Percentiles rank a stretch among this genome's conserved stretches.
Conservation (phyloP, 2,888 invertebrate genomes). For the Limenitis camilla region DNA sequence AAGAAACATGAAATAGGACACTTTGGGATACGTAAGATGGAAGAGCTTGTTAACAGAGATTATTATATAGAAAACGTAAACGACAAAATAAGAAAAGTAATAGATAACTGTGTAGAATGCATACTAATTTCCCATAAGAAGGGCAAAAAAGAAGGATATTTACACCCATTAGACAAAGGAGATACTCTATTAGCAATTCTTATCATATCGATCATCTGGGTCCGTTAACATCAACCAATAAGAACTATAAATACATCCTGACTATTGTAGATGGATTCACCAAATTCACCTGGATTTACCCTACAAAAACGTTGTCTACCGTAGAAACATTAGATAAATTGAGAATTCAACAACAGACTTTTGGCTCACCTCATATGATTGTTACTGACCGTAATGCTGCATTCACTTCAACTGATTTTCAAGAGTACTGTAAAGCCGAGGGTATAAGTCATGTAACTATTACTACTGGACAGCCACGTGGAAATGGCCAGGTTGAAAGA, state of each 20-base stretch:
- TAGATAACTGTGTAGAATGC: not conserved
- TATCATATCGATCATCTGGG: slow-evolving; percentile 40
- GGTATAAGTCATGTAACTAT: slow-evolving; percentile 20
- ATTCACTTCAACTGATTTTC: slow-evolving; percentile 19
- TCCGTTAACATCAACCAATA: slow-evolving; percentile 32
- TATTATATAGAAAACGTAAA: no score
- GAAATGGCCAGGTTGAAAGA: slow-evolving; percentile 25
- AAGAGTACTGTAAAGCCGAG: slow-evolving; percentile 20
- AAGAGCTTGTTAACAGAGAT: no score
- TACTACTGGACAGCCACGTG: no score
- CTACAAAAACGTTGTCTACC: slow-evolving; percentile 32
- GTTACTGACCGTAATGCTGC: slow-evolving; percentile 24
- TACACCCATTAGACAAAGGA: slow-evolving; percentile 36
- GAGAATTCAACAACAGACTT: slow-evolving; percentile 27
- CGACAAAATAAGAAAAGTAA: no score
- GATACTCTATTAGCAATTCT: slow-evolving; percentile 32
- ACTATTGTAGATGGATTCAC: slow-evolving; percentile 36
- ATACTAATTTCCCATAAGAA: slow-evolving; percentile 19
- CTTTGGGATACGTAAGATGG: no score
- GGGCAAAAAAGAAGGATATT: slow-evolving; percentile 34
- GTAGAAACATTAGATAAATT: slow-evolving; percentile 35
- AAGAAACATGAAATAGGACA: no score
- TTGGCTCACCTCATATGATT: slow-evolving; percentile 22
- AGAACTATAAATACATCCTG: slow-evolving; percentile 36
- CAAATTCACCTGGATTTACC: slow-evolving; percentile 38